These are phyloP conservation scores for Petromus typicus DNA, from an alignment of 2,113 vertebrate species.

Conservation along the genomic window DNA sequence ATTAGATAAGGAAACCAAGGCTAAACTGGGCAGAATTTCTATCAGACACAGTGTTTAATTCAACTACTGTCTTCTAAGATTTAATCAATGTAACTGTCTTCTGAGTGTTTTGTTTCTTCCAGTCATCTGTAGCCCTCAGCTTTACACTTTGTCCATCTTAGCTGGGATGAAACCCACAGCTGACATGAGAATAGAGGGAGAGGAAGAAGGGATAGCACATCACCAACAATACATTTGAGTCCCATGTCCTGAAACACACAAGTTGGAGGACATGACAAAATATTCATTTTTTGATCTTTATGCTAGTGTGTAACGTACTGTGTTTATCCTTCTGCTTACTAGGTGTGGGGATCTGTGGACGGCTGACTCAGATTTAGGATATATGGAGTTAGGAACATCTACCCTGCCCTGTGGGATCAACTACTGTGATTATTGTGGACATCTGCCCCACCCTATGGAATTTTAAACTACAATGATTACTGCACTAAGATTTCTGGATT, in stretches of 20 bases:
- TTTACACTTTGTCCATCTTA: not conserved
- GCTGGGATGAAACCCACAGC: not conserved
- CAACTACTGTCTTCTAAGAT: not conserved
- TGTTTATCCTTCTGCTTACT: not conserved
- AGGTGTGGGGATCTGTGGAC: too few species aligned
- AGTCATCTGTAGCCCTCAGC: not conserved
- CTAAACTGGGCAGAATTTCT: not conserved
- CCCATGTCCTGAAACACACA: not conserved
- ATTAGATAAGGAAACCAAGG: not conserved
- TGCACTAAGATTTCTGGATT: too few species aligned
- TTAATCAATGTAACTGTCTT: not conserved
- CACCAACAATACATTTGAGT: not conserved
- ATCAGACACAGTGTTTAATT: not conserved
- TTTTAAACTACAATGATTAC: too few species aligned
- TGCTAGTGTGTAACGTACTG: not conserved
- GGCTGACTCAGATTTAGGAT: too few species aligned
- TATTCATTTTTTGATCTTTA: not conserved
- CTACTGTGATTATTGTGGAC: too few species aligned
- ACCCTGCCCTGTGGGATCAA: too few species aligned
- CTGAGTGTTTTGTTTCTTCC: not conserved
- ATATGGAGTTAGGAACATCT: too few species aligned
- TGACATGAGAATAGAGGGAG: not conserved
- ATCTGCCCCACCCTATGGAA: too few species aligned
- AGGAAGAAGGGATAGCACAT: not conserved
- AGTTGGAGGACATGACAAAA: not conserved